Percentiles rank a stretch among this genome's conserved stretches.
phyloP scores from a whole-genome alignment of 2,113 vertebrate genomes.

The Hystrix cristata region DNA sequence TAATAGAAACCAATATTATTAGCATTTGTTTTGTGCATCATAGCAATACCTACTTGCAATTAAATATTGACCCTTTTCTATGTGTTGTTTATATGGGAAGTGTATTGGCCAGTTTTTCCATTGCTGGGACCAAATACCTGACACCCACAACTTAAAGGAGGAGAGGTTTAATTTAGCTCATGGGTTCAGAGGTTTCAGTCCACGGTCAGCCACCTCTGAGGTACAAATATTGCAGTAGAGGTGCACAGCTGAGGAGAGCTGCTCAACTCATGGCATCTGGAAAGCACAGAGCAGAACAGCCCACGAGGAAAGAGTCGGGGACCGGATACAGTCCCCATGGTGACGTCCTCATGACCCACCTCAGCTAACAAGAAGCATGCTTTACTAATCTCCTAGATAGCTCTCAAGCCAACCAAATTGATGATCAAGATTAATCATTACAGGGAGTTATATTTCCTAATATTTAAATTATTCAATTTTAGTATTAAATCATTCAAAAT shows the following conservation, averaged over 20 bases:
- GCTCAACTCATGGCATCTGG: not conserved
- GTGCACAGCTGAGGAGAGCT: not conserved
- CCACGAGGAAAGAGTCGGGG: not conserved
- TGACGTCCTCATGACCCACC: not conserved
- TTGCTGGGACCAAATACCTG: not conserved
- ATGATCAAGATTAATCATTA: not conserved
- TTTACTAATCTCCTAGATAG: not conserved
- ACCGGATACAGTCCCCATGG: not conserved
- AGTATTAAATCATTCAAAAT: too few relatives aligned
- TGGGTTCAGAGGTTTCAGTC: not conserved
- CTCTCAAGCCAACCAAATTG: not conserved
- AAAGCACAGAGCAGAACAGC: not conserved
- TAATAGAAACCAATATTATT: not conserved
- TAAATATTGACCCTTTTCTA: not conserved
- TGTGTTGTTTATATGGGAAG: not conserved
- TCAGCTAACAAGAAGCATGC: not conserved
- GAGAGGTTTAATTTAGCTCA: not conserved
- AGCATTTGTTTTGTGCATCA: constrained; percentile 16
- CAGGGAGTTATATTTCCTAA: not conserved
- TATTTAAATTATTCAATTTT: constrained; percentile 2
- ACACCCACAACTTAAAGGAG: not conserved
- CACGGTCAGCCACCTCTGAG: not conserved
- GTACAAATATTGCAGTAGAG: not conserved
- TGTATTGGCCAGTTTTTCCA: not conserved
- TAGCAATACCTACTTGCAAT: not conserved